Conservation (phyloP, 53 echinoderm and acorn worm genomes). For the Echinometra lucunter region DNA sequence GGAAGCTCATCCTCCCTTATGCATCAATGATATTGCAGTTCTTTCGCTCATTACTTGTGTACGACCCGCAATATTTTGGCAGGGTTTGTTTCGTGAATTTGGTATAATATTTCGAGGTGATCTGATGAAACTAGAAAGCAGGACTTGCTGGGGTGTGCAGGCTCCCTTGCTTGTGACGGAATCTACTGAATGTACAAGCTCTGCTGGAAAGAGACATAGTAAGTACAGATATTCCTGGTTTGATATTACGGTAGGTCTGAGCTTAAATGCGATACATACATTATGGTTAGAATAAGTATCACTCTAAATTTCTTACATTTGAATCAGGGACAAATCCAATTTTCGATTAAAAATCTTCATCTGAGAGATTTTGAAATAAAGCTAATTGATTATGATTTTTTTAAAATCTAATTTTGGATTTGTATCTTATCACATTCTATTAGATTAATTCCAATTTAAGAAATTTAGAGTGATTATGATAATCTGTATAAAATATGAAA, state of each 20-base stretch:
- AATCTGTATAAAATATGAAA: too few species aligned
- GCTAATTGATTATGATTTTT: too few species aligned
- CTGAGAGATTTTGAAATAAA: too few species aligned
- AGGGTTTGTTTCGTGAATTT: background rate
- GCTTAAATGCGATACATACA: too few species aligned
- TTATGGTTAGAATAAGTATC: too few species aligned
- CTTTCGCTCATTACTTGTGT: background rate
- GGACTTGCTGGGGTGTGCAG: background rate
- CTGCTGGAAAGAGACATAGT: background rate
- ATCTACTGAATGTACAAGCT: background rate
- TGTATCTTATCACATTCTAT: too few species aligned
- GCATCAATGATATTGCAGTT: background rate
- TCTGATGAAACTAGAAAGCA: conserved; percentile 11
- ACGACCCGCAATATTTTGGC: background rate
- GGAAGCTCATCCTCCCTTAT: conserved; percentile 13
- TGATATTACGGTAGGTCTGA: background rate
- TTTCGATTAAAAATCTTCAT: too few species aligned
- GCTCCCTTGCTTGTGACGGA: background rate
- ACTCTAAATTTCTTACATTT: too few species aligned
- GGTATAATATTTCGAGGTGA: background rate
- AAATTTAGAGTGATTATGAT: too few species aligned
- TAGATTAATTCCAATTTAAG: too few species aligned
- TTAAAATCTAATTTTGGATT: too few species aligned
- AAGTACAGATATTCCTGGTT: background rate
- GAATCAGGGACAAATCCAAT: too few species aligned